A percentile compares a stretch with the other conserved stretches of the same genome.
phyloP scores from a whole-genome alignment of 2,797 vertebrate species.

The Thaleichthys pacificus region DNA sequence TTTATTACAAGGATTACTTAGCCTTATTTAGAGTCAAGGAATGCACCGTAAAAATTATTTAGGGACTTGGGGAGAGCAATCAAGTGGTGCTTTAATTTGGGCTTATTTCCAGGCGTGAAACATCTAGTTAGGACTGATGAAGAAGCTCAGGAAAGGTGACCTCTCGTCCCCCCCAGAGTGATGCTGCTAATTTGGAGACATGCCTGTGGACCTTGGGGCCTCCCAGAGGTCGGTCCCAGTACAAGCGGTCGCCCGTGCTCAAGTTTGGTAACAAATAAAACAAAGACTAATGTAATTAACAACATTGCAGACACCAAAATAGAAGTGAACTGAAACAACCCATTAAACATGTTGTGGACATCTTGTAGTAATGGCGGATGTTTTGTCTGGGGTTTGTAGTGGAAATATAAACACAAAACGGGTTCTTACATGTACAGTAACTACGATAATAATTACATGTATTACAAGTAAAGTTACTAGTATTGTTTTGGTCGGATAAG shows the following conservation, averaged over 20 bases:
- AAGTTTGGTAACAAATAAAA: background rate
- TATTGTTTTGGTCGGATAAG: background rate
- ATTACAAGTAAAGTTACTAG: background rate
- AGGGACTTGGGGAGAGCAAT: conserved; percentile 59
- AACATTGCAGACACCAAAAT: no score
- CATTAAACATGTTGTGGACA: no score
- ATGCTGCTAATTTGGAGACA: conserved; percentile 60
- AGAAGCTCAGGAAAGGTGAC: conserved; percentile 59
- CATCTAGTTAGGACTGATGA: conserved; percentile 41
- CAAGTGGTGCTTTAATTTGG: conserved; percentile 49
- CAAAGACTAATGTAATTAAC: no score
- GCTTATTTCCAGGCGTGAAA: conserved; percentile 52
- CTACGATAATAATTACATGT: no score
- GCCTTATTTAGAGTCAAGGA: conserved; percentile 35
- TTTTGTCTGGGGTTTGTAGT: no score
- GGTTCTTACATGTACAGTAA: no score
- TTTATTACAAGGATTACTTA: conserved; percentile 5
- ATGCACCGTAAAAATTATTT: conserved; percentile 59
- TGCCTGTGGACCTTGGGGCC: conserved; percentile 44
- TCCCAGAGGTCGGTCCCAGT: conserved; percentile 26
- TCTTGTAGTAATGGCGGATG: no score
- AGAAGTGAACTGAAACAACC: no score
- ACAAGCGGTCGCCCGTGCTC: background rate
- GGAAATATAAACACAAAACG: no score
- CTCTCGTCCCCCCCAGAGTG: conserved; percentile 43